phyloP scores from a whole-genome alignment of 2,113 vertebrate species.

The Axis porcinus region DNA sequence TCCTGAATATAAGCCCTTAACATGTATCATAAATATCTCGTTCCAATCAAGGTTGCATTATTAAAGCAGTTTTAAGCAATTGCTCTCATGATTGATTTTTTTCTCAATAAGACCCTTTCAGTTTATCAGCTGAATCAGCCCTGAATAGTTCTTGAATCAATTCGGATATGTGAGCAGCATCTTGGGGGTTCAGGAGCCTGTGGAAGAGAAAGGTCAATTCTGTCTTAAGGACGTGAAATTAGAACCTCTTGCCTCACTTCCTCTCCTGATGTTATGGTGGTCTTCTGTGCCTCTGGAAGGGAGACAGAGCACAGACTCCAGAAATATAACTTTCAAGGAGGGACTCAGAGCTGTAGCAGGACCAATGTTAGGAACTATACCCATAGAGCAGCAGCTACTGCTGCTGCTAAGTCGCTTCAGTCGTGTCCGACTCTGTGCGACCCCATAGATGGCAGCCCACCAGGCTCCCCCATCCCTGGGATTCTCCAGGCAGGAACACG shows the following conservation, averaged over 20 bases:
- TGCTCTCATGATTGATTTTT: not conserved
- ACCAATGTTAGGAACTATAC: not conserved
- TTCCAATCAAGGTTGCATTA: not conserved
- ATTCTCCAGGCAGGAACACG: too few relatives aligned
- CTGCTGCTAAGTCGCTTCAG: too few relatives aligned
- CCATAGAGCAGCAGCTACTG: not conserved
- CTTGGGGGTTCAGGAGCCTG: not conserved
- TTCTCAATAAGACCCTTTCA: not conserved
- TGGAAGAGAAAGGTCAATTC: not conserved
- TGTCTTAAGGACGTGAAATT: not conserved
- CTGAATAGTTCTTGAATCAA: not conserved
- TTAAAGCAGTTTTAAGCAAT: not conserved
- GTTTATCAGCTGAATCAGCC: not conserved
- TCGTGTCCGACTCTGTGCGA: too few relatives aligned
- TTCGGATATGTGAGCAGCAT: not conserved
- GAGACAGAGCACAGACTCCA: not conserved
- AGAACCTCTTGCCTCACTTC: not conserved
- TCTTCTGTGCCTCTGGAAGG: not conserved
- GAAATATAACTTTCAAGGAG: not conserved
- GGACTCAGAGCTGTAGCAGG: not conserved
- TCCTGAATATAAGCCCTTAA: not conserved
- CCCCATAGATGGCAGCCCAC: too few relatives aligned
- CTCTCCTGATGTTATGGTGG: not conserved
- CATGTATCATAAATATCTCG: not conserved
- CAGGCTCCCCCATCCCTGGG: too few relatives aligned